Evolutionary conservation across 2,113 vertebrate species (phyloP), one percentile per base, ranked within the genome.

Genomic region (Brienomyrus longianalis): DNA sequence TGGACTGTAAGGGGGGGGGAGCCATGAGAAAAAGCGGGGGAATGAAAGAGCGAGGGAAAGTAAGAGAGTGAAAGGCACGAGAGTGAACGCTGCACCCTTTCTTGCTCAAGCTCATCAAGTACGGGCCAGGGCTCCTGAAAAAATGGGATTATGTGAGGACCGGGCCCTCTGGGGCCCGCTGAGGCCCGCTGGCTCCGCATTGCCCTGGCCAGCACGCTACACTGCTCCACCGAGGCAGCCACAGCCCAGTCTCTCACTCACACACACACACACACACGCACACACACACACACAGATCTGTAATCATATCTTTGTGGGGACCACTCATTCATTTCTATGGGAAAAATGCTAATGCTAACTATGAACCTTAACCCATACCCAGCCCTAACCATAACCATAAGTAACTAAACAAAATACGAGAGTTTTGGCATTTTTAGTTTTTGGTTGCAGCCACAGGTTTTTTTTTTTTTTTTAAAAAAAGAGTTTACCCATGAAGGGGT

Each of bases 31-130:
- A 92, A 93, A 93, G 93, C 83, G 9, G 50, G 52, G 80, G n/a
- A 39, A 56, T 19, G 43, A 59, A 74, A 84, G n/a, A 88, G 83
- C 3, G 88, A 86, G 87, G 47, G 84, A 88, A 77, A 88, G 86
- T 90, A 88, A 77, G 90, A 54, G 39, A 86, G 27, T 48, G 50
- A 90, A 10, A 45, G 21, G 80, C 19, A 10, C 2, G 80, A n/a
- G 80, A 21, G 48, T 87, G 90, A 93, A 47, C 54, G 17, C 93
- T 95, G 96, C 94, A 96, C 95, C 97, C 95, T 96, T 97, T 98
- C 98, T 98, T 99, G 97, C 98, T 97, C 97, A 98, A 97, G 96
- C 97, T 96, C 97, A 99, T 99, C 98, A 99, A 97, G 96, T 98
- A 98, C 97, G 97, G 98, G 96, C 98, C 98, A 99, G 95, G 98